phyloP scores from a whole-genome alignment of 2,888 invertebrate species.

The Galerucella nymphaeae region DNA sequence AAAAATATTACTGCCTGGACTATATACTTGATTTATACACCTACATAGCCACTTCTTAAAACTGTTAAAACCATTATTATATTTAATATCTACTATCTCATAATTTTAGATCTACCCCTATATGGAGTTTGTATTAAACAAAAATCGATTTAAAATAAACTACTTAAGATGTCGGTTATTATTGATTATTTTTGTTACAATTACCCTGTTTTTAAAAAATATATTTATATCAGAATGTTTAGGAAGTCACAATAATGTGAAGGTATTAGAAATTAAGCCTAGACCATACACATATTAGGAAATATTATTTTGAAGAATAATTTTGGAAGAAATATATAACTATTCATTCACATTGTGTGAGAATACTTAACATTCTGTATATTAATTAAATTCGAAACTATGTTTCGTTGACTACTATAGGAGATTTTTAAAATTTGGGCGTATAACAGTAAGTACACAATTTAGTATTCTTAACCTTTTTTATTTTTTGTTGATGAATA shows the following conservation, averaged over 20 bases:
- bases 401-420: slow-evolving; percentile 6
- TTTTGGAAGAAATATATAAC: background rate
- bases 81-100: background rate
- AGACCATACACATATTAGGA: no score
- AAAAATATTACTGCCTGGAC: background rate
- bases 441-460: slow-evolving; percentile 26
- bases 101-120: background rate
- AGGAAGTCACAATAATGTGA: slow-evolving; percentile 38
- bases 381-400: slow-evolving; percentile 4
- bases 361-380: slow-evolving; percentile 34
- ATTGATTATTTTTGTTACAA: slow-evolving; percentile 23
- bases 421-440: slow-evolving; percentile 19
- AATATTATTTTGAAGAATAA: background rate
- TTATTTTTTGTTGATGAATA: slow-evolving; percentile 7
- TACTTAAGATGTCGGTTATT: slow-evolving; percentile 21
- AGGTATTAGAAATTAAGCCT: background rate
- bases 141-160: slow-evolving; percentile 13
- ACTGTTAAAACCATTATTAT: background rate
- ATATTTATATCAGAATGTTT: slow-evolving; percentile 35
- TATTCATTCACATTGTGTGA: slow-evolving; percentile 33
- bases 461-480: slow-evolving; percentile 19
- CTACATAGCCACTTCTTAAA: background rate
- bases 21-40: background rate
- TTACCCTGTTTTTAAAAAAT: slow-evolving; percentile 8
- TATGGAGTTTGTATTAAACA: slow-evolving; percentile 18